Evolutionary conservation across 1,140 invertebrate genomes (phyloP).

Genomic region (Orussus abietinus): DNA sequence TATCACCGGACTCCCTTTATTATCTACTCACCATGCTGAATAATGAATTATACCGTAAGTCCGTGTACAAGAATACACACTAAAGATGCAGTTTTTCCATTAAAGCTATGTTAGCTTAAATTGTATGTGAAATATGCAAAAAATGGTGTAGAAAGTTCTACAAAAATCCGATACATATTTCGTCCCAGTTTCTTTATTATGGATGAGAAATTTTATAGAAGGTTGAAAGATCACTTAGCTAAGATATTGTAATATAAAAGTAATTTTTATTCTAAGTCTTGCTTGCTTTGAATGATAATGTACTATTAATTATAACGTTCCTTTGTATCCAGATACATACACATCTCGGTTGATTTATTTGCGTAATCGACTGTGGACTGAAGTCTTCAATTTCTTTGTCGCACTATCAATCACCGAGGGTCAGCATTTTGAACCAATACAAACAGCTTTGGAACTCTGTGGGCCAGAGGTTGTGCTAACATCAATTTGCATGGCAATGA

Average conservation of each 20-base stretch:
- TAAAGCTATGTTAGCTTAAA: too few relatives aligned
- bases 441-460: slow-evolving; percentile 35
- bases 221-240: too few relatives aligned
- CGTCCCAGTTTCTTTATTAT: too few relatives aligned
- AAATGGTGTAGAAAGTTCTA: too few relatives aligned
- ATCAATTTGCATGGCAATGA: slow-evolving; percentile 45
- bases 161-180: too few relatives aligned
- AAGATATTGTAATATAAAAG: slow-evolving; percentile 11
- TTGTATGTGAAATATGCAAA: too few relatives aligned
- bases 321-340: slow-evolving; percentile 31
- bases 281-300: too few relatives aligned
- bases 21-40: slow-evolving; percentile 49
- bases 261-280: slow-evolving; percentile 6
- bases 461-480: slow-evolving; percentile 37
- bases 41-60: slow-evolving; percentile 49
- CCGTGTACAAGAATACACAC: too few relatives aligned
- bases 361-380: slow-evolving; percentile 47
- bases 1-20: slow-evolving; percentile 49
- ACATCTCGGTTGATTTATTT: slow-evolving; percentile 39
- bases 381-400: slow-evolving; percentile 51
- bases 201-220: too few relatives aligned
- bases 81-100: too few relatives aligned
- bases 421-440: slow-evolving; percentile 41
- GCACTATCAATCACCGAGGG: slow-evolving; percentile 38
- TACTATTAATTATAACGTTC: too few relatives aligned